Evolutionary conservation across 2,888 invertebrate genomes (phyloP).

Genomic region (Heliconius charithonia): DNA sequence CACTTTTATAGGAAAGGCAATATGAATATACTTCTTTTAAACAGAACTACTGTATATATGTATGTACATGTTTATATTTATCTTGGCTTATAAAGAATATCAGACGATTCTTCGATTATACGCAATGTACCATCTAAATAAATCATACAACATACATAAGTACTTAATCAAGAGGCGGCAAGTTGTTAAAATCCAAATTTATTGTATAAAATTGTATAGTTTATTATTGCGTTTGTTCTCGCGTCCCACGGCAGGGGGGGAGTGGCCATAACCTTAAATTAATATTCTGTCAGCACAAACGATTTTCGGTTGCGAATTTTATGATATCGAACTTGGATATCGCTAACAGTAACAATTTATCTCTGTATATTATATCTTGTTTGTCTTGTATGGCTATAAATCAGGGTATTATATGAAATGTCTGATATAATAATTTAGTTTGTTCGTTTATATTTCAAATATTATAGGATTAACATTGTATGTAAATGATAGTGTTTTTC

Average conservation of each 20-base stretch:
- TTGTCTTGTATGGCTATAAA: conserved; percentile 38
- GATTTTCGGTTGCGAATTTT: conserved; percentile 71
- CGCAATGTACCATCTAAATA: not conserved
- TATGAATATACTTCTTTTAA: not conserved
- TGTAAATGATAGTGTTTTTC: not conserved
- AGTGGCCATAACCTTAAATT: conserved; percentile 70
- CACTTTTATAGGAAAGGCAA: not conserved
- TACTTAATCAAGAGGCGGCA: conserved; percentile 65
- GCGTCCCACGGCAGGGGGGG: conserved; percentile 65
- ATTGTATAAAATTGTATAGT: conserved; percentile 65
- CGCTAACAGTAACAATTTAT: conserved; percentile 46
- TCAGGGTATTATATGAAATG: conserved; percentile 34
- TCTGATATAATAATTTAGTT: conserved; percentile 24
- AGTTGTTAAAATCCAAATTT: conserved; percentile 66
- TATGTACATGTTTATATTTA: no score
- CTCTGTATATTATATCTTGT: conserved; percentile 37
- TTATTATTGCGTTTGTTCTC: conserved; percentile 71
- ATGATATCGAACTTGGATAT: conserved; percentile 60
- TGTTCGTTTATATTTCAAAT: not conserved
- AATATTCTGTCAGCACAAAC: conserved; percentile 77
- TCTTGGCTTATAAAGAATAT: not conserved
- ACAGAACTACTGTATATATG: not conserved
- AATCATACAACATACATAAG: conserved; percentile 53
- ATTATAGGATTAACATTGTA: not conserved
- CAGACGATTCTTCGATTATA: not conserved